These are phyloP conservation scores for Trematomus bernacchii DNA, from an alignment of 2,797 vertebrate genomes.

Conservation along the genomic window DNA sequence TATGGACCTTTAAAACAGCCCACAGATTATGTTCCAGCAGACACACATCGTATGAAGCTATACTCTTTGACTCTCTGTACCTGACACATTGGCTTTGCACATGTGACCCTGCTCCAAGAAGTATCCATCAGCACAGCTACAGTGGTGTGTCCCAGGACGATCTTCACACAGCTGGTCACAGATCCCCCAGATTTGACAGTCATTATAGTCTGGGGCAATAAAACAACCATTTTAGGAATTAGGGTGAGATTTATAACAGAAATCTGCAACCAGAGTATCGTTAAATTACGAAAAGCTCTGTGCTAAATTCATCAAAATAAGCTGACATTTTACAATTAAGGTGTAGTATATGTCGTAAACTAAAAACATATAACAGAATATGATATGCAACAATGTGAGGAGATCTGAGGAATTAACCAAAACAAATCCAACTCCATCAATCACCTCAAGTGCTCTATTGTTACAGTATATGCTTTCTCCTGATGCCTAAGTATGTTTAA, in stretches of 20 bases:
- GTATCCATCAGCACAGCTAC: constrained; percentile 82
- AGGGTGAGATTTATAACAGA: not conserved
- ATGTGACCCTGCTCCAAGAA: constrained; percentile 81
- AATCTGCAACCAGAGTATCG: not conserved
- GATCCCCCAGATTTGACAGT: constrained; percentile 86
- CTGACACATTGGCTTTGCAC: constrained; percentile 83
- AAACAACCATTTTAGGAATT: constrained; percentile 6
- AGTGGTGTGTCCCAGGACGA: constrained; percentile 81
- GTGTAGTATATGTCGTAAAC: not conserved
- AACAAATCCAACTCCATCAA: not conserved
- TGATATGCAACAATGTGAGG: not conserved
- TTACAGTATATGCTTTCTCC: not conserved
- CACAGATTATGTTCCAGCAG: not conserved
- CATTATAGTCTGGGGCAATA: constrained; percentile 78
- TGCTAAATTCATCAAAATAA: not conserved
- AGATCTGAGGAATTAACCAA: not conserved
- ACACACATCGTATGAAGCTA: not conserved
- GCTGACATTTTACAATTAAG: not conserved
- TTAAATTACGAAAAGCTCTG: constrained; percentile 2
- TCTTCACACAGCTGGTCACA: constrained; percentile 87
- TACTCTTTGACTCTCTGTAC: constrained; percentile 50
- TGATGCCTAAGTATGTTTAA: not conserved
- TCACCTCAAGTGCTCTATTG: not conserved
- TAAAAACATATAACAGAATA: not conserved
- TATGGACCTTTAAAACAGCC: constrained; percentile 9